phyloP scores from a whole-genome alignment of 2,113 vertebrate genomes.

The Hippocampus abdominalis region DNA sequence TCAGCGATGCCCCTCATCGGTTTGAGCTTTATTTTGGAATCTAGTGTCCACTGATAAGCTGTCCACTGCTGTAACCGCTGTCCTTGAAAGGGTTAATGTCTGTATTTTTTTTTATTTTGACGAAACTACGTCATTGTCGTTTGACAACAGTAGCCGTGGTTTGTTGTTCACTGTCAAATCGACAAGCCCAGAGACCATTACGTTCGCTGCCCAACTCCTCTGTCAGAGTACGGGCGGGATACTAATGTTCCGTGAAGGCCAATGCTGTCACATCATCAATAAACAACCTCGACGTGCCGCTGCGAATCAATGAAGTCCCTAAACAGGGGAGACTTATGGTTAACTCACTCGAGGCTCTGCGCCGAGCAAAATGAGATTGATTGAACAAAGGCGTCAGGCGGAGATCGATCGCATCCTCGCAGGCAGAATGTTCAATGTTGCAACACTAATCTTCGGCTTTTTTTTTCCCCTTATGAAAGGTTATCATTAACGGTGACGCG shows the following conservation, averaged over 20 bases:
- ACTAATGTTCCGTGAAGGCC: slow-evolving; percentile 67
- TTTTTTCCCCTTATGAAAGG: neutral
- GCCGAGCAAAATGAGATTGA: slow-evolving; percentile 44
- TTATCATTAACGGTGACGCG: neutral
- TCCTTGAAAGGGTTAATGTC: neutral
- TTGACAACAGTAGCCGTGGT: neutral
- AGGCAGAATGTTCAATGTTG: slow-evolving; percentile 30
- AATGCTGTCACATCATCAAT: slow-evolving; percentile 61
- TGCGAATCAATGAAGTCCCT: slow-evolving; percentile 58
- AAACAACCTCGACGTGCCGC: slow-evolving; percentile 44
- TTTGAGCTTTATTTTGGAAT: no score
- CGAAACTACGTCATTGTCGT: neutral
- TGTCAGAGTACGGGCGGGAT: slow-evolving; percentile 50
- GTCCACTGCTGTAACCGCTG: no score
- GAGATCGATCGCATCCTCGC: slow-evolving; percentile 27
- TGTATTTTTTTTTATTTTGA: neutral
- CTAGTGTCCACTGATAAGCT: no score
- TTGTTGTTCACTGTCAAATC: slow-evolving; percentile 3
- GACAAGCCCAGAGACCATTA: slow-evolving; percentile 43
- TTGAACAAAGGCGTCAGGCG: slow-evolving; percentile 34
- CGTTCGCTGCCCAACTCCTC: slow-evolving; percentile 32
- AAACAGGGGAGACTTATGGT: slow-evolving; percentile 46
- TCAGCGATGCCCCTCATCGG: no score
- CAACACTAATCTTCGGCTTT: slow-evolving; percentile 13
- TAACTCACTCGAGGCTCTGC: slow-evolving; percentile 46